Conservation (phyloP, 2,797 vertebrate genomes). For the Argentina silus region DNA sequence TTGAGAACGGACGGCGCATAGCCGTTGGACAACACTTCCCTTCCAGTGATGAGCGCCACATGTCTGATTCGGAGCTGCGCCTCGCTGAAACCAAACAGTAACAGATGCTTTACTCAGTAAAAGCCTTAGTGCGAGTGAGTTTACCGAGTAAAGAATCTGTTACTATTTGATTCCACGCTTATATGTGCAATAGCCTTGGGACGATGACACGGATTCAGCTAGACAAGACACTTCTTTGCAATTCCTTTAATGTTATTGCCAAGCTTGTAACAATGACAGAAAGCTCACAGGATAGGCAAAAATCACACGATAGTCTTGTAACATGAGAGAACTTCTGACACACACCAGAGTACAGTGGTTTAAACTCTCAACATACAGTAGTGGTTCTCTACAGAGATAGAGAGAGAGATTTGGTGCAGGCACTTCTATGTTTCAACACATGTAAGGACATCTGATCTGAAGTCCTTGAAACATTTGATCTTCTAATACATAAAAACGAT, state of each 20-base stretch:
- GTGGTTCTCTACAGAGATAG: constrained; percentile 23
- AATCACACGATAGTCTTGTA: constrained; percentile 8
- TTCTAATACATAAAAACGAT: not conserved
- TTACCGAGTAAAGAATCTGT: too few relatives aligned
- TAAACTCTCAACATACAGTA: constrained; percentile 13
- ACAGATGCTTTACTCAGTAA: too few relatives aligned
- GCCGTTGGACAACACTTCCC: not conserved
- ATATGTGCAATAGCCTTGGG: not conserved
- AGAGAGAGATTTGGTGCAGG: constrained; percentile 41
- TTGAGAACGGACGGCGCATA: not conserved
- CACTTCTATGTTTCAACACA: constrained; percentile 44
- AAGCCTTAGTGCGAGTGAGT: too few relatives aligned
- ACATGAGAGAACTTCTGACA: constrained; percentile 7
- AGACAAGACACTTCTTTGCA: constrained; percentile 6
- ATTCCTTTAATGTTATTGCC: constrained; percentile 55
- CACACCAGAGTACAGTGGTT: constrained; percentile 23
- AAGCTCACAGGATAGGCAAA: constrained; percentile 41
- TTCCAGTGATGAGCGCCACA: not conserved
- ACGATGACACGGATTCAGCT: not conserved
- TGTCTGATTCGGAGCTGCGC: too few relatives aligned
- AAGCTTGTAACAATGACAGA: constrained; percentile 48
- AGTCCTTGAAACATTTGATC: not conserved
- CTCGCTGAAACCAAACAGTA: too few relatives aligned
- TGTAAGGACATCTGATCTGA: constrained; percentile 20
- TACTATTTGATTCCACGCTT: not conserved